Evolutionary conservation across 2,888 invertebrate genomes (phyloP).

Genomic region (Thumatha senex): DNA sequence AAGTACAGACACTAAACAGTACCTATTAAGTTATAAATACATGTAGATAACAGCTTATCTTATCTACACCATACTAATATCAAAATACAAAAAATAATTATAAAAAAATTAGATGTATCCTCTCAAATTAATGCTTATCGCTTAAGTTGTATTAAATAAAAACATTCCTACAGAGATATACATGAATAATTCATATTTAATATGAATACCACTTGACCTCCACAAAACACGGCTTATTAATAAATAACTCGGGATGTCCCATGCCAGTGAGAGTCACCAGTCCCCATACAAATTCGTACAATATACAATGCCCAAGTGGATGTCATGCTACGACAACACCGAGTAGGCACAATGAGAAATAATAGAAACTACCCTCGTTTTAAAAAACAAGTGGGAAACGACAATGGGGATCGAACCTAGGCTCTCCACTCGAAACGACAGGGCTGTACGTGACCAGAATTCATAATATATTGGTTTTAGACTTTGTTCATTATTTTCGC

Average conservation of each 20-base stretch:
- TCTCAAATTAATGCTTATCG: too few species aligned
- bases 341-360: slow-evolving; percentile 68
- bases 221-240: slow-evolving; percentile 57
- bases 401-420: slow-evolving; percentile 73
- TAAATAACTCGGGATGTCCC: slow-evolving; percentile 57
- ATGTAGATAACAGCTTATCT: neutral
- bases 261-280: slow-evolving; percentile 19
- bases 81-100: neutral
- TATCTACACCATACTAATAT: neutral
- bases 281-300: slow-evolving; percentile 28
- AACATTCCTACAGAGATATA: neutral
- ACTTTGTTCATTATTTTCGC: slow-evolving; percentile 29
- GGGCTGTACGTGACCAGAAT: slow-evolving; percentile 75
- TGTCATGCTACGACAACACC: slow-evolving; percentile 77
- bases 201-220: slow-evolving; percentile 62
- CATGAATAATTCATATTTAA: slow-evolving; percentile 11
- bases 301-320: slow-evolving; percentile 54
- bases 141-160: neutral
- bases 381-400: slow-evolving; percentile 78
- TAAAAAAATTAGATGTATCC: too few species aligned
- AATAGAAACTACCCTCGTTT: slow-evolving; percentile 79
- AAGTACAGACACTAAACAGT: too few species aligned
- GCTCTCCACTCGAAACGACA: slow-evolving; percentile 60
- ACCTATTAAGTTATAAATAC: too few species aligned
- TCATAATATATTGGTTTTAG: slow-evolving; percentile 49